Base-by-base conservation (phyloP, 2,888 invertebrate genomes). In the Ophion ventricosus region DNA sequence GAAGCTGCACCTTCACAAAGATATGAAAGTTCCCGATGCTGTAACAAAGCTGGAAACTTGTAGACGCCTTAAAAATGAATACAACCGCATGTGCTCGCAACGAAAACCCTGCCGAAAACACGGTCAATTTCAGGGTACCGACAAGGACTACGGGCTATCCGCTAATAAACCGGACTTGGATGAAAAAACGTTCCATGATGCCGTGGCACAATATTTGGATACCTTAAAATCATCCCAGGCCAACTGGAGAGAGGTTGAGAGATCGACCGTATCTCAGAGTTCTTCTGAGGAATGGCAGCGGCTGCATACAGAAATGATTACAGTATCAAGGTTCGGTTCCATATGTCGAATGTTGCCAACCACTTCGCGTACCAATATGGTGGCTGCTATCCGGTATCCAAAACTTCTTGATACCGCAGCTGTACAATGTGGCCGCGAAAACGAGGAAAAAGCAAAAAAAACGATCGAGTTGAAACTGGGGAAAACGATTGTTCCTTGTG, bases 401-500 rank as follows among this genome's bases (percentile, higher is more conserved):
- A 75, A 78, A 35, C 54, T 83, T 23, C 11, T 76, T 14, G 79
- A 86, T 57, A 80, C 69, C 23, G 69, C 61, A 56, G 84, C 86
- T 56, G 59, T 79, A 20, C 69, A 77, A 26, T 86, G 83, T 70
- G 88, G 88, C 4, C 73, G 74, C 10, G 84, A 83, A 8, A 84
- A 84, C n/a, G 86, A 87, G 61, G 10, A 43, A 59, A 54, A 70
- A 87, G 88, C 8, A 75, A 72, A 11, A 82, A 82, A 14, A 84
- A 83, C 14, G 85, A 87, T 66, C 5, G 26, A 63, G 54, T 20
- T 11, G 0, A 43, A 2, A 17, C 26, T 83, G n/a, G 82, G 79
- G 1, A 78, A 87, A 59, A 72, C 82, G 11, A 85, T 88, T 14
- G 56, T 56, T 1, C 43, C 63, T 2, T 88, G 89, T 70, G 90